Evolutionary conservation across 2,113 vertebrate genomes (phyloP).

Genomic region (Octodon degus): DNA sequence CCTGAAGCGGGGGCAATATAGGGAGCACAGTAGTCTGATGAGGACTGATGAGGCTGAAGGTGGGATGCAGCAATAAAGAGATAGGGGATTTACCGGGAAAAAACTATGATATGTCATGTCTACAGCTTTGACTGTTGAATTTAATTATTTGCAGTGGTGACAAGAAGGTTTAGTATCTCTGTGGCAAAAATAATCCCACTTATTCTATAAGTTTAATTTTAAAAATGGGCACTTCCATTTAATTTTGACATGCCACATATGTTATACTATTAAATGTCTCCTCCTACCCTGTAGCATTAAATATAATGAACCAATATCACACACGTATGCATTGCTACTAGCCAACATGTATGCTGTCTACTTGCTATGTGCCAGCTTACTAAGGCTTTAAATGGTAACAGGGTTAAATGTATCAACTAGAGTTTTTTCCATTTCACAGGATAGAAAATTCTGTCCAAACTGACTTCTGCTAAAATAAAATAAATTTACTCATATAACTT

Average conservation of each 20-base stretch:
- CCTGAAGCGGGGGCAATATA: background rate
- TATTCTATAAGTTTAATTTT: background rate
- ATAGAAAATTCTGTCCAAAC: slow-evolving; percentile 33
- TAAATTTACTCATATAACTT: background rate
- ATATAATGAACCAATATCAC: background rate
- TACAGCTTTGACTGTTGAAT: background rate
- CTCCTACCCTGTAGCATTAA: background rate
- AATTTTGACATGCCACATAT: background rate
- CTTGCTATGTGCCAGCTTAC: background rate
- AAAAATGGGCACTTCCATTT: background rate
- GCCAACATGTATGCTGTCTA: background rate
- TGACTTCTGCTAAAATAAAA: slow-evolving; percentile 24
- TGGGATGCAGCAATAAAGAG: background rate
- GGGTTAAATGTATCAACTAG: background rate
- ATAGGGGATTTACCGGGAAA: background rate
- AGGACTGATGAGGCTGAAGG: background rate
- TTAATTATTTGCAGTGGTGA: background rate
- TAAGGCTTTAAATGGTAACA: background rate
- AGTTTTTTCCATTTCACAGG: background rate
- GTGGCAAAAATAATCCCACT: background rate
- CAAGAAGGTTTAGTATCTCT: background rate
- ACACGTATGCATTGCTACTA: background rate
- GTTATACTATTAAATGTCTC: background rate
- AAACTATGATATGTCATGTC: background rate
- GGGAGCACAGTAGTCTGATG: background rate